Conservation (phyloP, 2,113 vertebrate species). For the Microcebus ravelobensis region DNA sequence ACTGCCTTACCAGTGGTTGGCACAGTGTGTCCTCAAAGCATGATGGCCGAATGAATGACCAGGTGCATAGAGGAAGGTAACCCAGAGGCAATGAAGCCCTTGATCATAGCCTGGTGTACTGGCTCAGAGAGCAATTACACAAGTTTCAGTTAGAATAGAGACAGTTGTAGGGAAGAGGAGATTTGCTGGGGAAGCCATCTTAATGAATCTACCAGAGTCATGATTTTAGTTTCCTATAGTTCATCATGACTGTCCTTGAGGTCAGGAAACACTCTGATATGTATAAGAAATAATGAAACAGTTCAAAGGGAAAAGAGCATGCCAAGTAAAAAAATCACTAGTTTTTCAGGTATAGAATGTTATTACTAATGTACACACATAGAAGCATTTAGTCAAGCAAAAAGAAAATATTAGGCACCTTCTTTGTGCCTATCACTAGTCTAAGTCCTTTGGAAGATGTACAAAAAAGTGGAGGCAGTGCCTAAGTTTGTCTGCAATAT, state of each 20-base stretch:
- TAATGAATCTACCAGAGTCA: neutral
- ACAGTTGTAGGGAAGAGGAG: neutral
- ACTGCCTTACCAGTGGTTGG: neutral
- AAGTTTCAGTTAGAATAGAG: neutral
- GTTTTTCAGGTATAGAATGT: neutral
- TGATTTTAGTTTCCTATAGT: neutral
- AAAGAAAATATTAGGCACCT: neutral
- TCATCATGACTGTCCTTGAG: neutral
- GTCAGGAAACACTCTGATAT: neutral
- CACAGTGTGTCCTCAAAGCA: neutral
- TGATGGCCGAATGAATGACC: neutral
- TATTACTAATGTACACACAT: neutral
- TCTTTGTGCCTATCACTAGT: neutral
- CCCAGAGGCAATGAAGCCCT: neutral
- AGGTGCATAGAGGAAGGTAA: neutral
- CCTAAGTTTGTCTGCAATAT: neutral
- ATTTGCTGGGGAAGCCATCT: neutral
- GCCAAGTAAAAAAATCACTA: neutral
- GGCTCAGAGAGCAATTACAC: neutral
- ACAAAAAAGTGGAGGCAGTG: neutral
- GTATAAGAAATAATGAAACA: neutral
- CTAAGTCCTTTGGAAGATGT: neutral
- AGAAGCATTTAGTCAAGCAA: neutral
- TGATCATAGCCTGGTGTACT: neutral
- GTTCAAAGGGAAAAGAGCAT: neutral